A percentile compares a stretch with the other conserved stretches of the same genome.
These are phyloP conservation scores for Aegotheles bennettii DNA, from an alignment of 2,113 vertebrate species.

Conservation along the genomic window DNA sequence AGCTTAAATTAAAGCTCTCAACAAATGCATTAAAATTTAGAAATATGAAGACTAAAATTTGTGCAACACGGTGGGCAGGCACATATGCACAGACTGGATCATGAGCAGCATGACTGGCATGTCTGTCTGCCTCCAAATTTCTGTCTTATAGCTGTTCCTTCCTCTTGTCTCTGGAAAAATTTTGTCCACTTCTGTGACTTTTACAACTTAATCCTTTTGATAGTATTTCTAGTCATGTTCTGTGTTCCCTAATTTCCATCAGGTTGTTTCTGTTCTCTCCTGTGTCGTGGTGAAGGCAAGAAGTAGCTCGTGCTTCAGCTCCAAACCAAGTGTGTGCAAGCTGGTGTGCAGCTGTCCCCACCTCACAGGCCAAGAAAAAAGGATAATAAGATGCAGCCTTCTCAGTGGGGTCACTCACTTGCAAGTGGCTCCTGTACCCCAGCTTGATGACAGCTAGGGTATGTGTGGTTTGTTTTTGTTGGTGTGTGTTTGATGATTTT, in stretches of 20 bases:
- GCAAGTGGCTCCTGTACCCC: neutral
- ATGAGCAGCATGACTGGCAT: neutral
- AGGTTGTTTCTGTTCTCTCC: neutral
- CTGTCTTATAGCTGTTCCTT: neutral
- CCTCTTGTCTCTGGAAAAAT: neutral
- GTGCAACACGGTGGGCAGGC: neutral
- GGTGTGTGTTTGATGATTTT: no score
- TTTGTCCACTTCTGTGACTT: neutral
- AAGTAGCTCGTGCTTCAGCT: neutral
- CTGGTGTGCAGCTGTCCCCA: neutral
- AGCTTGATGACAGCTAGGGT: neutral
- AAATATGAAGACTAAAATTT: neutral
- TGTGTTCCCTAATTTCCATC: neutral
- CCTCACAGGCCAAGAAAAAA: neutral
- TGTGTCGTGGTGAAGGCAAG: neutral
- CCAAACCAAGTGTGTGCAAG: no score
- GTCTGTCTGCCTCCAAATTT: neutral
- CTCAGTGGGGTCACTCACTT: neutral
- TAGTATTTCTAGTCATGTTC: neutral
- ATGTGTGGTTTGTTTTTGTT: neutral
- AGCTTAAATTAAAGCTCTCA: neutral
- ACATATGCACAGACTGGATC: neutral
- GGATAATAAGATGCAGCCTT: accelerated
- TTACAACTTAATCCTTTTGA: neutral
- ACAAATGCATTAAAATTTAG: neutral